Base-by-base conservation (phyloP, 2,888 invertebrate genomes). In the Laspeyria flexula region DNA sequence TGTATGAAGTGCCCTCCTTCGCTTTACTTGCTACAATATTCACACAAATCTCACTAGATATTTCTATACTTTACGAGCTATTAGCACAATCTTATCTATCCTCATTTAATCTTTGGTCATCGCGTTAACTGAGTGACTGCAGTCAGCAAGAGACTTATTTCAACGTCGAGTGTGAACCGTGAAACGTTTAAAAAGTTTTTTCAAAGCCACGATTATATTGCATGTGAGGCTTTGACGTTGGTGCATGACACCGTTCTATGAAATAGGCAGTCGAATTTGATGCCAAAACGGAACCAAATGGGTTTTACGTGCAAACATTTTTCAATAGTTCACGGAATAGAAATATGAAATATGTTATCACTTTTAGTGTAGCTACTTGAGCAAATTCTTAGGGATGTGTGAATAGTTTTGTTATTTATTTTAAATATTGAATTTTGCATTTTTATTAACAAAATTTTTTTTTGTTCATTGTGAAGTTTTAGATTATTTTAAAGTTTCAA, bases 201-300 rank as follows among this genome's bases (percentile, higher is more conserved):
- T 58, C 49, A 64, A 62, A 62, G 63, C 47, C 38, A 21, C 25
- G 43, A 48, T 46, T 55, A 44, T 50, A 55, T 65, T 58, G 25
- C 63, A 40, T 29, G n/a, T 33, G 5, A 13, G 18, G 45, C 57
- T 55, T 66, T 65, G 63, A 58, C 12, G 46, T 40, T 18, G 21
- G 34, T 30, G 35, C 21, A 45, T 55, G 49, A 47, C 54, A 50
- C 44, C 31, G 7, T 55, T 55, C n/a, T 30, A 13, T 29, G 48
- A 48, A 45, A 18, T 21, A 30, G 43, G 35, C 39, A 46, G 21
- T 34, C 38, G 45, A 49, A 43, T 49, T 46, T 60, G 11, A 27
- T 18, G 15, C 29, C 31, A 23, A 11, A 48, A 10, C 35, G 12
- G 9, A 23, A 43, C 35, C 31, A 4, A 41, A 27, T 16, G 37